Percentiles rank a stretch among this genome's conserved stretches.
These are phyloP conservation scores for Myopa tessellatipennis DNA, from an alignment of 2,888 invertebrate genomes.

Conservation along the genomic window DNA sequence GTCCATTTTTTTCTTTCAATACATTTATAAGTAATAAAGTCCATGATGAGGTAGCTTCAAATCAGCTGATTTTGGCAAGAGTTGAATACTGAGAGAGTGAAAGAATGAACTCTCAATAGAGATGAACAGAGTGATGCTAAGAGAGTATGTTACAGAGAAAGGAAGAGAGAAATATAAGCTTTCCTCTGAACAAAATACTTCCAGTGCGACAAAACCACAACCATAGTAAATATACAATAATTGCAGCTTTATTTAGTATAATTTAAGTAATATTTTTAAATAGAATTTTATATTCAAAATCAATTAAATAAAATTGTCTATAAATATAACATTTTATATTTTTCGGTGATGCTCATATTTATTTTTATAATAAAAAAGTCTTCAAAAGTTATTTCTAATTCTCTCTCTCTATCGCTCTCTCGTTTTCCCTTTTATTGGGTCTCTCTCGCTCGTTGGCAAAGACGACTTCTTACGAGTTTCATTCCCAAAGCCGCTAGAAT, in stretches of 20 bases:
- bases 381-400: too few relatives aligned
- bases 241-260: neutral
- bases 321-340: neutral
- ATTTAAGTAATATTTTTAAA: neutral
- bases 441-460: neutral
- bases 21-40: conserved; percentile 10
- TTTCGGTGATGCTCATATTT: neutral
- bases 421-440: neutral
- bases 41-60: conserved; percentile 26
- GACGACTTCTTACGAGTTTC: neutral
- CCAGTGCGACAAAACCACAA: neutral
- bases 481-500: neutral
- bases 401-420: neutral
- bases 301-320: neutral
- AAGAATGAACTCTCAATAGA: neutral
- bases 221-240: neutral
- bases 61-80: conserved; percentile 31
- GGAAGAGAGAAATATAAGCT: too few relatives aligned
- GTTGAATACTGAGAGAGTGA: conserved; percentile 19
- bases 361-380: neutral
- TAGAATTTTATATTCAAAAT: neutral
- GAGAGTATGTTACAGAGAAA: neutral
- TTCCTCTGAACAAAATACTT: neutral
- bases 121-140: neutral
- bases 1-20: conserved; percentile 14